These are phyloP conservation scores for Lamprologus callipterus DNA, from an alignment of 2,113 vertebrate species.

Conservation along the genomic window DNA sequence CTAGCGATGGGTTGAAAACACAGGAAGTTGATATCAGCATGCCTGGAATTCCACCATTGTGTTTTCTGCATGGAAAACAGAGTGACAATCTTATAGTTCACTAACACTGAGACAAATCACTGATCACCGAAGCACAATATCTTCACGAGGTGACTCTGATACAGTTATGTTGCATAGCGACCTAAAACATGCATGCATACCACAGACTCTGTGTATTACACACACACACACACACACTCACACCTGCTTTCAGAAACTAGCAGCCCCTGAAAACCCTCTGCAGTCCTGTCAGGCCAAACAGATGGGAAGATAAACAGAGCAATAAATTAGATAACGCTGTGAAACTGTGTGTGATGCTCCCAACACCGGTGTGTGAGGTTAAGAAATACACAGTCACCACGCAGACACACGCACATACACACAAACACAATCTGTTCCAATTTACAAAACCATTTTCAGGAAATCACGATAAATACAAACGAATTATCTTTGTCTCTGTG, in stretches of 20 bases:
- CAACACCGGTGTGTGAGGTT: not conserved
- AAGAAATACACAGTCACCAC: not conserved
- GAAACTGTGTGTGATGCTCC: not conserved
- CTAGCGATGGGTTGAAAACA: constrained; percentile 35
- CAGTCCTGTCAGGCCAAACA: not conserved
- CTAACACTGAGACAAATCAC: not conserved
- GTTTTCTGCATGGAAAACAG: not conserved
- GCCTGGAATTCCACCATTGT: constrained; percentile 54
- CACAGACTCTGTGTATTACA: not conserved
- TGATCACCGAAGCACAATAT: not conserved
- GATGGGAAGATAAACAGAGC: constrained; percentile 21
- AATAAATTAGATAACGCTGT: not conserved
- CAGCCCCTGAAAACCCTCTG: not conserved
- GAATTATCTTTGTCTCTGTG: not conserved
- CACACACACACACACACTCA: not conserved
- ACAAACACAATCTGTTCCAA: not conserved
- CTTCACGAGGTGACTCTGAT: not conserved
- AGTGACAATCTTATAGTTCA: not conserved
- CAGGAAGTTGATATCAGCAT: constrained; percentile 55
- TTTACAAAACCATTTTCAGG: not conserved
- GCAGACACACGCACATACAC: not conserved
- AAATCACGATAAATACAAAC: not conserved
- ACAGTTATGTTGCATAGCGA: not conserved
- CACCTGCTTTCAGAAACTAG: not conserved
- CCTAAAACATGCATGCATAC: not conserved